Percentiles rank a stretch among this genome's conserved stretches.
Conservation (phyloP, 2,113 vertebrate genomes). For the Elephas maximus region DNA sequence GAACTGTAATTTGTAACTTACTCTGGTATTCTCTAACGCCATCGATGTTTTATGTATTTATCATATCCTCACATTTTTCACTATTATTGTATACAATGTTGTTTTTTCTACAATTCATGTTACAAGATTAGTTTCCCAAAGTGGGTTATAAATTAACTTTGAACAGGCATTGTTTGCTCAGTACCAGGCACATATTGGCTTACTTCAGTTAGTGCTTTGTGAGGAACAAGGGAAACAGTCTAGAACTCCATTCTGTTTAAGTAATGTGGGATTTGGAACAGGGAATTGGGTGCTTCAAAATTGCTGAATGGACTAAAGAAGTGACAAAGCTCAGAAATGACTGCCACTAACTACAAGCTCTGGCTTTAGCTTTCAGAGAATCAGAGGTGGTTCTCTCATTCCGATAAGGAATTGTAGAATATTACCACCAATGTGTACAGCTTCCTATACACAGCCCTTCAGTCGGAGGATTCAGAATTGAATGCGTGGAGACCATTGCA, state of each 20-base stretch:
- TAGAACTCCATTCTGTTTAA: neutral
- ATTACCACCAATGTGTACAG: fast-evolving
- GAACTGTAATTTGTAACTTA: neutral
- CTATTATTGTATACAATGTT: neutral
- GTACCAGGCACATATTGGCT: neutral
- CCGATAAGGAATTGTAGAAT: neutral
- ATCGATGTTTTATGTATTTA: neutral
- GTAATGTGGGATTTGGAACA: neutral
- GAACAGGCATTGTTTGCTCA: neutral
- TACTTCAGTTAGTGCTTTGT: neutral
- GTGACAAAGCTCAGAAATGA: neutral
- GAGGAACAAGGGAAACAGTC: neutral
- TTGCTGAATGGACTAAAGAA: neutral
- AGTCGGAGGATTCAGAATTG: neutral
- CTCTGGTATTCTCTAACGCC: neutral
- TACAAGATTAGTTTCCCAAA: neutral
- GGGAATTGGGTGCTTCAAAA: neutral
- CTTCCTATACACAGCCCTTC: neutral
- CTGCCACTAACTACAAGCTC: neutral
- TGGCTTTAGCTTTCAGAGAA: neutral
- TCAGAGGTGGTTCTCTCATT: neutral
- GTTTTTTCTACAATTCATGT: neutral
- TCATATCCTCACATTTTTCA: neutral
- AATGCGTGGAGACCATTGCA: neutral
- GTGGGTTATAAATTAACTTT: slow-evolving; percentile 1